These are phyloP conservation scores for human (Homo sapiens) DNA, from an alignment of 2,113 vertebrate genomes.

Conservation along the genomic window DNA sequence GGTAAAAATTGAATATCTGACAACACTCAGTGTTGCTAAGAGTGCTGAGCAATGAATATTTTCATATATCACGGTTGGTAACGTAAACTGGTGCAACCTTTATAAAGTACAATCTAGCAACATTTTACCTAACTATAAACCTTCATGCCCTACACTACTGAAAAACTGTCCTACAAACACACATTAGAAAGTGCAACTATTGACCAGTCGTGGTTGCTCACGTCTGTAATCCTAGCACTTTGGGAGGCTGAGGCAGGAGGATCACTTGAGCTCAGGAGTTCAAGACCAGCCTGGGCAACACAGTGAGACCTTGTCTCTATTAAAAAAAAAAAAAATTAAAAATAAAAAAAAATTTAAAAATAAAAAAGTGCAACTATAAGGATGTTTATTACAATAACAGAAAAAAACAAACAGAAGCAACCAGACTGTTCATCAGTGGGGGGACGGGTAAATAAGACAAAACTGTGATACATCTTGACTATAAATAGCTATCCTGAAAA, in stretches of 20 bases:
- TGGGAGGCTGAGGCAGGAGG: too few species aligned
- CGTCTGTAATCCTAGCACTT: too few species aligned
- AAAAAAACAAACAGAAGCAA: background rate
- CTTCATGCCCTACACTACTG: background rate
- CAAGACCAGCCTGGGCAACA: too few species aligned
- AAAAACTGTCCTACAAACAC: background rate
- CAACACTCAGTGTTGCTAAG: background rate
- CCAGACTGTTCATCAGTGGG: background rate
- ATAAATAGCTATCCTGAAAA: background rate
- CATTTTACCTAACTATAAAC: slow-evolving; percentile 17
- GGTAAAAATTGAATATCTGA: background rate
- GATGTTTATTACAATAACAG: background rate
- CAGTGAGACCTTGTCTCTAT: too few species aligned
- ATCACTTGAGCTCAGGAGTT: too few species aligned
- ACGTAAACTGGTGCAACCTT: background rate
- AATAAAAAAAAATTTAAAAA: too few species aligned
- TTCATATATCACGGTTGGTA: background rate
- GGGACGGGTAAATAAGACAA: background rate
- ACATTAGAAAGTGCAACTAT: background rate
- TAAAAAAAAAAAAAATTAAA: too few species aligned
- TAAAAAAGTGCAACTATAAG: background rate
- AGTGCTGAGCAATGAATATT: background rate
- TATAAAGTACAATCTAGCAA: background rate
- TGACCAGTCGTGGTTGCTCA: too few species aligned
- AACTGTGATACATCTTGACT: background rate